These are phyloP conservation scores for Clepsis dumicolana DNA, from an alignment of 2,888 invertebrate species.

Conservation along the genomic window DNA sequence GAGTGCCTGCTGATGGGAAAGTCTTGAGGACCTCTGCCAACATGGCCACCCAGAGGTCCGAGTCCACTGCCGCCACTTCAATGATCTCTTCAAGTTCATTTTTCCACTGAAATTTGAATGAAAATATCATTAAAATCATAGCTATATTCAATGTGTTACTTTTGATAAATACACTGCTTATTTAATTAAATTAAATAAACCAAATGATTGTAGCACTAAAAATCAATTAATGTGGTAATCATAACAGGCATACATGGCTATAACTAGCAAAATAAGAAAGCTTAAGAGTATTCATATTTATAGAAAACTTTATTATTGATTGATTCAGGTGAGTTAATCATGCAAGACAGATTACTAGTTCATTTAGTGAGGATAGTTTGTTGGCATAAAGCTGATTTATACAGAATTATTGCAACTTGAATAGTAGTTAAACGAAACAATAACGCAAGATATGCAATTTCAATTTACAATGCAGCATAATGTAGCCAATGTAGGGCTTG, in stretches of 20 bases:
- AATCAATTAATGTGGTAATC: no score
- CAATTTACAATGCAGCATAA: background rate
- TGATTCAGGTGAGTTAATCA: no score
- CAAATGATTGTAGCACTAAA: no score
- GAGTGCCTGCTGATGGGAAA: conserved; percentile 94
- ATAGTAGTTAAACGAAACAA: background rate
- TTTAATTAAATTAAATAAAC: no score
- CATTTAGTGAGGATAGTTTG: background rate
- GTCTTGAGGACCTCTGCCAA: conserved; percentile 97
- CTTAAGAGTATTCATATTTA: no score
- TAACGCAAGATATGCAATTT: background rate
- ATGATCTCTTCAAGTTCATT: conserved; percentile 97
- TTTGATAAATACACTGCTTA: no score
- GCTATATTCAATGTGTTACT: no score
- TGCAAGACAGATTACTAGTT: no score
- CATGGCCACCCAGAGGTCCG: conserved; percentile 99
- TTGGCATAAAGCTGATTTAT: background rate
- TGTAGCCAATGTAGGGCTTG: conserved; percentile 11
- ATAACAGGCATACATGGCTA: no score
- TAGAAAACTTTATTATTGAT: no score
- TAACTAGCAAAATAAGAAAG: no score
- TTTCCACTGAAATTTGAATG: conserved; percentile 92
- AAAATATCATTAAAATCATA: background rate
- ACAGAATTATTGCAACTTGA: background rate
- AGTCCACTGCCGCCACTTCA: conserved; percentile 96